Percentiles rank a stretch among this genome's conserved stretches.
Evolutionary conservation across 53 echinoderm and acorn worm genomes (phyloP).

Genomic region (Henricia sp.): DNA sequence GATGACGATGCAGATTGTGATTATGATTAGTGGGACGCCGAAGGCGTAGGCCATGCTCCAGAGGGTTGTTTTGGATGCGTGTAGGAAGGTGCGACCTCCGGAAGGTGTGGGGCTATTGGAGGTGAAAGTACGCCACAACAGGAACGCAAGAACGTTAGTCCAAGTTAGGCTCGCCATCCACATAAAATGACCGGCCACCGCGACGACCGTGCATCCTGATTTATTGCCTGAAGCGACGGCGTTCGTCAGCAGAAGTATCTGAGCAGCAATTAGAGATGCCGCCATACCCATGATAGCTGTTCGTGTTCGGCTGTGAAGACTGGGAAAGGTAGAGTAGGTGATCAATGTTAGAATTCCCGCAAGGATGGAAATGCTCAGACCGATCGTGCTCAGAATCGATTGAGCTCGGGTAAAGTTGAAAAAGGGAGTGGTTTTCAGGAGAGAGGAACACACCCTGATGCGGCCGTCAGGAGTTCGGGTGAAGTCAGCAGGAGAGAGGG

Average conservation of each 20-base stretch:
- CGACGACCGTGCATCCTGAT: slow-evolving; percentile 48
- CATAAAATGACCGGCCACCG: slow-evolving; percentile 71
- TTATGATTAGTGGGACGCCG: slow-evolving; percentile 49
- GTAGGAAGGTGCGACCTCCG: neutral
- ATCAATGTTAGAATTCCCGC: slow-evolving; percentile 50
- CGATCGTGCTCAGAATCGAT: slow-evolving; percentile 45
- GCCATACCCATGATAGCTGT: slow-evolving; percentile 65
- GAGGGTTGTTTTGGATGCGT: slow-evolving; percentile 47
- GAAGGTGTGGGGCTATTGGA: slow-evolving; percentile 4
- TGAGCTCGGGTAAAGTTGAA: slow-evolving; percentile 31
- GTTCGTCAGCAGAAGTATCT: slow-evolving; percentile 67
- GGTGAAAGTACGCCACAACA: slow-evolving; percentile 61
- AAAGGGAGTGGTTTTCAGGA: neutral
- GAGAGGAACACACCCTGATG: slow-evolving; percentile 11
- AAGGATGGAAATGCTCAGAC: slow-evolving; percentile 61
- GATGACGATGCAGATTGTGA: slow-evolving; percentile 38
- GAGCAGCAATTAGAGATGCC: slow-evolving; percentile 61
- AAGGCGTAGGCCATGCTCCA: slow-evolving; percentile 60
- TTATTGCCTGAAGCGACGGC: slow-evolving; percentile 41
- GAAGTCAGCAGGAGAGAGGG: slow-evolving; percentile 14
- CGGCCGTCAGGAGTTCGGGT: slow-evolving; percentile 6
- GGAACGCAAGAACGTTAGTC: slow-evolving; percentile 72
- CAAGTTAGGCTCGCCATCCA: slow-evolving; percentile 71
- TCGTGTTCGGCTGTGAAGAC: slow-evolving; percentile 54
- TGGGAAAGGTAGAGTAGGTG: slow-evolving; percentile 61